phyloP scores from a whole-genome alignment of 2,113 vertebrate species.

The Tachycineta bicolor region DNA sequence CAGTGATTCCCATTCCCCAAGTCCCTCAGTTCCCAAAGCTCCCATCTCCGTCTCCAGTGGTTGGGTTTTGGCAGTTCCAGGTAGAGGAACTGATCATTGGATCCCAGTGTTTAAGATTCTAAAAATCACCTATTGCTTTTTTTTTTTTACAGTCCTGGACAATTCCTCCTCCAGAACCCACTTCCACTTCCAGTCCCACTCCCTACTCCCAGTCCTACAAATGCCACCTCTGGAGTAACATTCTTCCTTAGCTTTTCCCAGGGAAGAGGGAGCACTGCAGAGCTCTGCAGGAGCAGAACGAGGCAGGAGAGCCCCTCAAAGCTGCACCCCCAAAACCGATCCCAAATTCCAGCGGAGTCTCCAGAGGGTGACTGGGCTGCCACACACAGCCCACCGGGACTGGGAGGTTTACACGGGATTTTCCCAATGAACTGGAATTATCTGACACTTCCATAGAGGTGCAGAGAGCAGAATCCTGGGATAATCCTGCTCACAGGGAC shows the following conservation, averaged over 20 bases:
- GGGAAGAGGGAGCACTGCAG: background rate
- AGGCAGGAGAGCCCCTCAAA: rapidly evolving
- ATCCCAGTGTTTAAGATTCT: background rate
- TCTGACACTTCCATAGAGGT: background rate
- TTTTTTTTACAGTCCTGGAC: background rate
- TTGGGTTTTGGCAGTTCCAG: background rate
- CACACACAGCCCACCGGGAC: background rate
- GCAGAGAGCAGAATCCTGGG: background rate
- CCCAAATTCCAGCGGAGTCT: background rate
- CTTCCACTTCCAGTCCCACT: background rate
- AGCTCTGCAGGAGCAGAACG: background rate
- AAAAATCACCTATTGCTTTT: background rate
- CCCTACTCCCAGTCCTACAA: background rate
- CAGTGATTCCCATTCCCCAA: background rate
- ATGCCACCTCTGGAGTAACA: background rate
- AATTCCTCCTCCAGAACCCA: background rate
- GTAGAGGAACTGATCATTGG: rapidly evolving
- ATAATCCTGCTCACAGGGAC: background rate
- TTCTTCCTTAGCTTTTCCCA: background rate
- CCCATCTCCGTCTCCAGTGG: background rate
- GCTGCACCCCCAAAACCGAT: background rate
- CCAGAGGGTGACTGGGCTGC: background rate
- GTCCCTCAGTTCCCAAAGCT: background rate
- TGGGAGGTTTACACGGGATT: too few species aligned
- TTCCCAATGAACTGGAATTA: background rate